Evolutionary conservation across 2,888 invertebrate genomes (phyloP).

Genomic region (Pammene aurita): DNA sequence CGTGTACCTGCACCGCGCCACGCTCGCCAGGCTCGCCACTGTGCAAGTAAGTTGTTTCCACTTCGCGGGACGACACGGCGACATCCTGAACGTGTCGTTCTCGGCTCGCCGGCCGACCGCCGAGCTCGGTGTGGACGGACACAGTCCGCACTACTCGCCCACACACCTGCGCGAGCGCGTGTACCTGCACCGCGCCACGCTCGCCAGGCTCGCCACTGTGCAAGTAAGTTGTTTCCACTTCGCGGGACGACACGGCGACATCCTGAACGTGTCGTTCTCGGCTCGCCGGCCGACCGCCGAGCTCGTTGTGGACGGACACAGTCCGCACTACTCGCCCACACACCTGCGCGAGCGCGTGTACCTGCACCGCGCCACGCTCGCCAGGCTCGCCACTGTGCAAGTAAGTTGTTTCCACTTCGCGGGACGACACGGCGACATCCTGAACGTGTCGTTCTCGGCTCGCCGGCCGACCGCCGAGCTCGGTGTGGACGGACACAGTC

Average conservation of each 20-base stretch:
- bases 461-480: constrained; percentile 89
- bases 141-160: too few relatives aligned
- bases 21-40: too few relatives aligned
- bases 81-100: too few relatives aligned
- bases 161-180: too few relatives aligned
- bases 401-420: constrained; percentile 58
- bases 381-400: constrained; percentile 93
- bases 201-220: too few relatives aligned
- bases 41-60: too few relatives aligned
- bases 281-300: constrained; percentile 92
- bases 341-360: constrained; percentile 97
- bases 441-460: constrained; percentile 97
- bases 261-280: constrained; percentile 97
- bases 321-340: constrained; percentile 92
- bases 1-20: too few relatives aligned
- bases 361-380: constrained; percentile 93
- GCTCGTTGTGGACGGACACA: constrained; percentile 80
- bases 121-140: too few relatives aligned
- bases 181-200: too few relatives aligned
- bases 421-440: constrained; percentile 95
- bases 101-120: too few relatives aligned
- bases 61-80: too few relatives aligned
- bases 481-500: constrained; percentile 83
- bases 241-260: constrained; percentile 92
- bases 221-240: neutral